Conservation (phyloP, 2,797 vertebrate species). For the Gallinago stenura region DNA sequence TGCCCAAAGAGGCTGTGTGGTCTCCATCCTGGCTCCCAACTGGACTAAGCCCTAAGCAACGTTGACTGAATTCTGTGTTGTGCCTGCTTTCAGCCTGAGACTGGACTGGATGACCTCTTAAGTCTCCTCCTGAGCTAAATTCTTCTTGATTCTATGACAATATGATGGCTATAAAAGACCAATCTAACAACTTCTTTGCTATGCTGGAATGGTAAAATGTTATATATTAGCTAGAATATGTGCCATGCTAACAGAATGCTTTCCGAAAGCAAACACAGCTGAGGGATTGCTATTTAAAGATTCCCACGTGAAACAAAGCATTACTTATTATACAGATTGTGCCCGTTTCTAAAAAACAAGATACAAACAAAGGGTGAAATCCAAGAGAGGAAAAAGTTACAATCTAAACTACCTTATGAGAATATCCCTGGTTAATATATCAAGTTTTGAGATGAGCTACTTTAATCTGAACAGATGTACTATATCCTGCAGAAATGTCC, state of each 20-base stretch:
- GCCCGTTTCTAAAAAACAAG: conserved; percentile 31
- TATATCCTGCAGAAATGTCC: background rate
- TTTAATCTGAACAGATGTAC: background rate
- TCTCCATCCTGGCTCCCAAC: background rate
- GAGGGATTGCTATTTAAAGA: conserved; percentile 18
- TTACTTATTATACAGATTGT: background rate
- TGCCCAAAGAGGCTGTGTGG: background rate
- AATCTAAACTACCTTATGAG: background rate
- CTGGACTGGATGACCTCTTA: background rate
- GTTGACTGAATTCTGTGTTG: background rate
- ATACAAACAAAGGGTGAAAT: conserved; percentile 13
- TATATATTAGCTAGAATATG: background rate
- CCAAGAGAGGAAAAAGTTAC: background rate
- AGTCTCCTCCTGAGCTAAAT: background rate
- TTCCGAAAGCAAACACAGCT: background rate
- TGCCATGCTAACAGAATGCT: background rate
- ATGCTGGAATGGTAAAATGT: background rate
- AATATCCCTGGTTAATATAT: background rate
- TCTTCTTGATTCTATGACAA: background rate
- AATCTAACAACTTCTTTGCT: background rate
- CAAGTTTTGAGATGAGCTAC: background rate
- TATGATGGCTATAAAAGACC: background rate
- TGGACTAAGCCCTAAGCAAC: background rate
- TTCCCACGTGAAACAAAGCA: conserved; percentile 14
- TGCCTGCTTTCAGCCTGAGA: background rate